Evolutionary conservation across 1,140 invertebrate genomes (phyloP), one percentile per base, ranked within the genome.

Genomic region (Cyclina sinensis): DNA sequence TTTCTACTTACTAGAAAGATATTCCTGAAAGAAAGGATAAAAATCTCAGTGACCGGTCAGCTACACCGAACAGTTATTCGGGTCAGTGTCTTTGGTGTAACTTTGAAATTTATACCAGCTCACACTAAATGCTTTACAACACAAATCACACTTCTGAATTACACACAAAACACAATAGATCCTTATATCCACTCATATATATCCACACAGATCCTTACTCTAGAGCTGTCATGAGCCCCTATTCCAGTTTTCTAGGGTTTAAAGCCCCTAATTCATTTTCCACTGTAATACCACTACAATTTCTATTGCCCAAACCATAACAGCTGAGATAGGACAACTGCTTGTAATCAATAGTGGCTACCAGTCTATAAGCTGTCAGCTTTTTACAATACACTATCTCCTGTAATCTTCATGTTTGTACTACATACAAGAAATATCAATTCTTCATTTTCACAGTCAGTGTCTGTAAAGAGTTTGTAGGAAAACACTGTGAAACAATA

Each of bases 261-360:
- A 30, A 37, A 70, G 37, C 5, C 32, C 65, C 65, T 27, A 27
- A 70, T 37, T 37, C 27, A 35, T 18, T 35, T 35, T 16, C 65
- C 65, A 2, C 1, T 65, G 12, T n/a, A 16, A 27, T 62, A n/a
- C 14, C 24, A 70, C 65, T 32, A 70, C 35, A 12, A 37, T 30
- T 27, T 30, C 65, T 70, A 70, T 70, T 70, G 65, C 65, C 65
- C 65, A 70, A 70, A 70, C 65, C 65, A 70, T 37, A 70, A 70
- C 65, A 70, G 65, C 65, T 70, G 65, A 70, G 65, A 70, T 37
- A 70, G 7, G 37, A 37, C n/a, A 70, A 37, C 35, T 16, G 65
- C 7, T 27, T 70, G 65, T 70, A 70, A 70, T 70, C 65, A 39
- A 70, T 70, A 70, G 65, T 18, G 21, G 14, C 35, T 70, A 70